Conservation (phyloP, 2,113 vertebrate genomes). For the Marmota monax region DNA sequence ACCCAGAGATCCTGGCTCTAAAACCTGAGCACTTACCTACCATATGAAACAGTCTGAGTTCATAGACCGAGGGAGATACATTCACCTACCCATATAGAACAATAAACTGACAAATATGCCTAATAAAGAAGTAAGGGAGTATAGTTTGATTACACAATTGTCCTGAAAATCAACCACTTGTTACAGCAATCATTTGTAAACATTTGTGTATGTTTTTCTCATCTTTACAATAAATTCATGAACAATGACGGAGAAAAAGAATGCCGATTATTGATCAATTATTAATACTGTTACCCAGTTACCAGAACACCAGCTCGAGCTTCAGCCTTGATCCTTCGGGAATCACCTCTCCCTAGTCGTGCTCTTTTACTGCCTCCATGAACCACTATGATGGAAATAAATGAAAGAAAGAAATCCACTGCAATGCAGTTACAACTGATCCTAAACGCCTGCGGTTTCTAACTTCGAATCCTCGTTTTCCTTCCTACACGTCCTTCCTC, state of each 20-base stretch:
- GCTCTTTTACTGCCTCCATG: neutral
- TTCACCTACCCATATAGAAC: neutral
- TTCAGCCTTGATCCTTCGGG: neutral
- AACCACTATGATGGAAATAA: conserved; percentile 19
- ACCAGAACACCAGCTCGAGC: neutral
- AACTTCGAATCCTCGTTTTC: neutral
- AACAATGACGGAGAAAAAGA: neutral
- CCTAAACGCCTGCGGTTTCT: neutral
- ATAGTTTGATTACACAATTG: neutral
- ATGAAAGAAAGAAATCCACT: neutral
- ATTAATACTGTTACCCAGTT: conserved; percentile 23
- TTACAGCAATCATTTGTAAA: neutral
- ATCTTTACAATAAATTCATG: conserved; percentile 26
- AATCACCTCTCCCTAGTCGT: neutral
- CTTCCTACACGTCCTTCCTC: fast-evolving
- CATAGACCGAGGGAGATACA: neutral
- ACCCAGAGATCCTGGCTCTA: neutral
- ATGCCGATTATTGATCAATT: neutral
- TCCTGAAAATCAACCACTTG: neutral
- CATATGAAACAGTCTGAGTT: neutral
- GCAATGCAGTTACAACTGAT: neutral
- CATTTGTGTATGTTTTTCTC: neutral
- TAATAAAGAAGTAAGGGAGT: neutral
- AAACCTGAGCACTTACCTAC: neutral
- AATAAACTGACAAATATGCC: neutral